Evolutionary conservation across 2,888 invertebrate genomes (phyloP).

Genomic region (Steromphala cineraria): DNA sequence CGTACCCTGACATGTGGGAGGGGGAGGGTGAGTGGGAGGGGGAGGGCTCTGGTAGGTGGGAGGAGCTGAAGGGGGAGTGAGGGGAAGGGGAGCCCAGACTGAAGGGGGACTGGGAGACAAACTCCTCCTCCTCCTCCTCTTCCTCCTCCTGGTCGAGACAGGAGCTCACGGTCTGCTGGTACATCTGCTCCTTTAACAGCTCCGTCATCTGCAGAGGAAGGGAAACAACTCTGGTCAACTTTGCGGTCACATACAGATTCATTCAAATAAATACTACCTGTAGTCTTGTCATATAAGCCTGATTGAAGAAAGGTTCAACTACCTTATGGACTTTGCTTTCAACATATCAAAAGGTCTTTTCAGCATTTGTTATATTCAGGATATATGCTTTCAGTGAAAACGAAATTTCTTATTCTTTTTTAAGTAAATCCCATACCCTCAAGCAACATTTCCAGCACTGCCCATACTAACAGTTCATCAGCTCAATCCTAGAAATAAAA

Average conservation of each 20-base stretch:
- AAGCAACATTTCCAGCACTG: no score
- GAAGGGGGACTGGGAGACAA: slow-evolving; percentile 10
- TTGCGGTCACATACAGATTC: not conserved
- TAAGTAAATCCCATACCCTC: no score
- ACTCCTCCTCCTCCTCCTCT: slow-evolving; percentile 33
- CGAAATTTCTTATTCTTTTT: no score
- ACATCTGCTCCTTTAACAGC: slow-evolving; percentile 66
- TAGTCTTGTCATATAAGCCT: no score
- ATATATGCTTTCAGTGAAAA: no score
- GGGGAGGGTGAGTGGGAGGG: slow-evolving; percentile 13
- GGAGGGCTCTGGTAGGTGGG: not conserved
- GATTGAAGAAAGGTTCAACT: no score
- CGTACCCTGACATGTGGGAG: not conserved
- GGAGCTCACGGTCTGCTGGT: slow-evolving; percentile 58
- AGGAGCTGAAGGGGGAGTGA: slow-evolving; percentile 19
- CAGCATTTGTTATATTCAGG: no score
- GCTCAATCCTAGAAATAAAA: no score
- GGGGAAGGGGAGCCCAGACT: not conserved
- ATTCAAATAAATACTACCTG: not conserved
- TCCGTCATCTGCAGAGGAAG: slow-evolving; percentile 62
- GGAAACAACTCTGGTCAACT: not conserved
- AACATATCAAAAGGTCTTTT: no score
- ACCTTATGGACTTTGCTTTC: no score
- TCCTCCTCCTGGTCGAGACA: slow-evolving; percentile 37
- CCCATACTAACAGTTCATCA: no score